A percentile compares a stretch with the other conserved stretches of the same genome.
These are phyloP conservation scores for Drosophila multiciliata DNA, from an alignment of 2,888 invertebrate species.

Conservation along the genomic window DNA sequence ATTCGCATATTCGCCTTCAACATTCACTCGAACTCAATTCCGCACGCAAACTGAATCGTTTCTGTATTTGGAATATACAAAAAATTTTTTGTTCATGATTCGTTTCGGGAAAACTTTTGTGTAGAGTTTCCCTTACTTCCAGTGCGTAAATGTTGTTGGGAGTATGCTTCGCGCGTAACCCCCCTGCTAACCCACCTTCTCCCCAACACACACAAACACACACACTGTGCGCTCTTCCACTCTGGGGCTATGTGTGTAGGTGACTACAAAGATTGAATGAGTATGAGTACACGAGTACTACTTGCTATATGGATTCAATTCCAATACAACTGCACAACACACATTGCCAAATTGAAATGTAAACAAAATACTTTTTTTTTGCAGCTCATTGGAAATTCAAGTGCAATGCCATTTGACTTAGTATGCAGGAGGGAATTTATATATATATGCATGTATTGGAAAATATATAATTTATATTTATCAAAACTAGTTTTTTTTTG, in stretches of 20 bases:
- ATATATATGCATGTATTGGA: neutral
- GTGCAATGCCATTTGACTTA: conserved; percentile 50
- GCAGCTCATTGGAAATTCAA: conserved; percentile 50
- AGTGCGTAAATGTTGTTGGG: conserved; percentile 76
- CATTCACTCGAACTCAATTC: conserved; percentile 73
- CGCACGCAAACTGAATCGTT: conserved; percentile 79
- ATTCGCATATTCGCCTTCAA: conserved; percentile 49
- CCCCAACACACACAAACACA: conserved; percentile 1
- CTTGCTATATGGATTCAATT: conserved; percentile 23
- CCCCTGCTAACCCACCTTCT: neutral
- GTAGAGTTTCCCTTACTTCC: conserved; percentile 76
- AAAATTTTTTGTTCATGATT: conserved; percentile 48
- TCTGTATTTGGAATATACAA: conserved; percentile 78
- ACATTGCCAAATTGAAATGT: conserved; percentile 54
- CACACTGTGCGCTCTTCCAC: conserved; percentile 32
- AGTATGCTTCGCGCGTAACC: conserved; percentile 27
- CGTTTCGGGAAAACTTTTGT: conserved; percentile 60
- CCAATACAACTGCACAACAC: conserved; percentile 45
- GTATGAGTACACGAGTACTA: conserved; percentile 27
- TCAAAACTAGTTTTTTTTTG: neutral
- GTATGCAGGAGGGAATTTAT: conserved; percentile 30
- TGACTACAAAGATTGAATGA: conserved; percentile 45
- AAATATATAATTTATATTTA: neutral
- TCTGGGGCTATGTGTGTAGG: conserved; percentile 13
- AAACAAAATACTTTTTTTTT: conserved; percentile 54